Conservation (phyloP, 2,888 invertebrate genomes). For the Gasteruption jaculator region DNA sequence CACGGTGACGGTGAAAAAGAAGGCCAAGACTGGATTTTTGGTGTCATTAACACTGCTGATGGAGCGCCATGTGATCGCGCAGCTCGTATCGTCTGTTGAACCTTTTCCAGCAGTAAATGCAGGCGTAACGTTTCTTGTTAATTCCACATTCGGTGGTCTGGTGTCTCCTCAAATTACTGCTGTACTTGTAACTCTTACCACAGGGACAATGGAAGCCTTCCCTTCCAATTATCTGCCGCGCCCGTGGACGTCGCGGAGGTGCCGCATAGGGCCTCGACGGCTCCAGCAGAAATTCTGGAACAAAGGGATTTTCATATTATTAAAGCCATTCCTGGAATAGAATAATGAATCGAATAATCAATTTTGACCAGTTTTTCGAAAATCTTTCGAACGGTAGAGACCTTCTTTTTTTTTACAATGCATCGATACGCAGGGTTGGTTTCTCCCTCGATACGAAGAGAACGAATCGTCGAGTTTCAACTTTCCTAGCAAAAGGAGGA, state of each 20-base stretch:
- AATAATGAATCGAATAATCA: too few relatives aligned
- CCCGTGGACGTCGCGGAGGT: not conserved
- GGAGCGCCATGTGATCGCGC: slow-evolving; percentile 25
- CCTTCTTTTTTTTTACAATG: too few relatives aligned
- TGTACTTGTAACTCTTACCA: slow-evolving; percentile 29
- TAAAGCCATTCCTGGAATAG: too few relatives aligned
- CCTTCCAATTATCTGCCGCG: too few relatives aligned
- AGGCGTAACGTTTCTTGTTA: slow-evolving; percentile 27
- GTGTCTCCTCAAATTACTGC: slow-evolving; percentile 29
- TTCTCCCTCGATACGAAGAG: too few relatives aligned
- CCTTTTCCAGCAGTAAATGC: slow-evolving; percentile 32
- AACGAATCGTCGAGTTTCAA: too few relatives aligned
- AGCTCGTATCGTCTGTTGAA: slow-evolving; percentile 39
- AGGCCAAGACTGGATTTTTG: not conserved
- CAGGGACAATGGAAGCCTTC: slow-evolving; percentile 19
- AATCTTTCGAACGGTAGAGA: too few relatives aligned
- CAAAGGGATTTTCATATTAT: too few relatives aligned
- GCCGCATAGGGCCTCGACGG: not conserved
- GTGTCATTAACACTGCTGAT: not conserved
- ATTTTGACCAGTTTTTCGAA: too few relatives aligned
- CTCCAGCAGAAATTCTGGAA: too few relatives aligned
- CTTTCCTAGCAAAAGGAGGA: too few relatives aligned
- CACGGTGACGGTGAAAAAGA: slow-evolving; percentile 11
- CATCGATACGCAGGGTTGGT: too few relatives aligned
- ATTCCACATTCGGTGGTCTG: slow-evolving; percentile 29